A percentile compares a stretch with the other conserved stretches of the same genome.
phyloP scores from a whole-genome alignment of 2,113 vertebrate species.

The Brienomyrus longianalis region DNA sequence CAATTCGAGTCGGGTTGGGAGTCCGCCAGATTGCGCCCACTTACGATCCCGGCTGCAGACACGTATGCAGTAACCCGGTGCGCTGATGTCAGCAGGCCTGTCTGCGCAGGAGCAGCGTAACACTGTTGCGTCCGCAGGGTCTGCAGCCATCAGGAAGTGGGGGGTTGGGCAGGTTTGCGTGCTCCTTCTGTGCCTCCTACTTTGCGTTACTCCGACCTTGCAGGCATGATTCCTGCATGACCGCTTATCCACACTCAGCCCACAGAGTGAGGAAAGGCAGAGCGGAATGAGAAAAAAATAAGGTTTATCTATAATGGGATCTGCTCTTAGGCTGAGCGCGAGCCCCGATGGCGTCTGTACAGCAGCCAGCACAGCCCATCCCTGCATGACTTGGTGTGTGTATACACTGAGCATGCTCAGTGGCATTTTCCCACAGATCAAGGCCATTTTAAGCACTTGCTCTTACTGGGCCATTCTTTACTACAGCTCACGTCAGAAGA shows the following conservation, averaged over 20 bases:
- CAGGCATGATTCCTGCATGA: not conserved
- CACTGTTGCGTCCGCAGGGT: constrained; percentile 18
- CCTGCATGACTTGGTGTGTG: constrained; percentile 16
- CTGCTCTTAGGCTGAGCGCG: not conserved
- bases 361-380: constrained; percentile 2
- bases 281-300: not conserved
- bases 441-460: constrained; percentile 30
- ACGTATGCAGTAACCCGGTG: not conserved
- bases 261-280: not conserved
- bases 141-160: not conserved
- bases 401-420: constrained; percentile 47
- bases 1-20: not conserved
- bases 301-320: not conserved
- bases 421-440: constrained; percentile 58
- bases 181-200: not conserved
- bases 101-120: not conserved
- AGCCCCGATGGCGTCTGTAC: constrained; percentile 27
- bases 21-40: not conserved
- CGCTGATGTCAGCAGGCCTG: constrained; percentile 21
- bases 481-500: constrained; percentile 45
- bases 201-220: not conserved
- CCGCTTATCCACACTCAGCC: not conserved
- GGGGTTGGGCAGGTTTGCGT: not conserved
- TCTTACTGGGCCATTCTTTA: constrained; percentile 44
- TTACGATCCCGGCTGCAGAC: not conserved